Evolutionary conservation across 2,888 invertebrate genomes (phyloP), one percentile per base, ranked within the genome.

Genomic region (Odontomyia ornata): DNA sequence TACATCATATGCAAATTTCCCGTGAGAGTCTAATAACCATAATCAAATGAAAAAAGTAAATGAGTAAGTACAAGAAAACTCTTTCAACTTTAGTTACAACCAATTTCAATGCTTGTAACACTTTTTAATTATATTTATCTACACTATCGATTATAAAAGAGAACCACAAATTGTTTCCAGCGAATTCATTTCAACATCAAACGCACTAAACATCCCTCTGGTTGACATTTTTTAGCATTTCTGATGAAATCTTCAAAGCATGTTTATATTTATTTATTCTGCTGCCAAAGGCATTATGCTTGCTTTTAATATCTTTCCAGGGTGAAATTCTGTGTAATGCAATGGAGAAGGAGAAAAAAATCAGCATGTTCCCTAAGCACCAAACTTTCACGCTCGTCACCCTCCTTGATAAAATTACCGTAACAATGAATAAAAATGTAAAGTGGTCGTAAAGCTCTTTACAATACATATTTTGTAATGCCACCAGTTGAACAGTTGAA

Each of bases 361-460:
- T 9, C 5, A 4, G 52, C 9, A 36, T 36, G 36, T 36, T 52
- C 3, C 52, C 4, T 52, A 18, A 52, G 52, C 52, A 4, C 3
- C 15, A 52, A 52, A 52, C 18, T n/a, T 52, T 52, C 52, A 52
- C 23, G 23, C 15, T 60, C 11, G 25, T 25, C 21, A 25, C 25
- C 30, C 30, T 21, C 18, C 21, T 47, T 27, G 25, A 23, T 47
- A 47, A 72, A 57, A 73, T 73, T 73, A 36, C 73, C 73, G 57
- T 73, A 30, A 73, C 73, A 73, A 73, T 73, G 73, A 73, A 73
- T 73, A 73, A 73, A 57, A 73, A 60, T 73, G 57, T 57, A 73
- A 73, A 73, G 73, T 60, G 73, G 36, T 43, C 60, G 60, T 73
- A 73, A 73, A 73, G 57, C 73, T 73, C 36, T 73, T 73, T 36